Percentiles rank a stretch among this genome's conserved stretches.
Conservation (phyloP, 2,113 vertebrate species). For the Charina bottae region DNA sequence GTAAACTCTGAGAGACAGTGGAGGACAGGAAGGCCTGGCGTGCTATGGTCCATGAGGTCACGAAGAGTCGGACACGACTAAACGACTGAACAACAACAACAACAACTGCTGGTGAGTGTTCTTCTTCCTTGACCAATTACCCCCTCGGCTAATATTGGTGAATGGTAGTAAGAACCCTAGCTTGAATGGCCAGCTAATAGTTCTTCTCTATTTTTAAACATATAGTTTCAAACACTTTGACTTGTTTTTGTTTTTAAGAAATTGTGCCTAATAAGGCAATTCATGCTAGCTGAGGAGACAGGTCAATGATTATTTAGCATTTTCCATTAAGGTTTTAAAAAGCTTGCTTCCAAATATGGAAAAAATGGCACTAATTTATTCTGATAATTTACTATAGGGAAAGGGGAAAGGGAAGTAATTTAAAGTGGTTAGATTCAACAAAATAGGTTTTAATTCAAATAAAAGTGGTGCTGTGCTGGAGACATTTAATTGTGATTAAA, state of each 20-base stretch:
- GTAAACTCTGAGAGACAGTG: too few relatives aligned
- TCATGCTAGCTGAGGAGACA: neutral
- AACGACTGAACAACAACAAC: too few relatives aligned
- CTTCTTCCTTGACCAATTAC: too few relatives aligned
- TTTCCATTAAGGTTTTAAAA: neutral
- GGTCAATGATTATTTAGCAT: neutral
- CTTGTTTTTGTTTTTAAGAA: neutral
- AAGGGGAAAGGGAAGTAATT: neutral
- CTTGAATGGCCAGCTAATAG: neutral
- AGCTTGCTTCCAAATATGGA: neutral
- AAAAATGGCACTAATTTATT: neutral
- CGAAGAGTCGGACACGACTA: too few relatives aligned
- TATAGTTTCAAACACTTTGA: too few relatives aligned
- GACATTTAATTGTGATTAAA: too few relatives aligned
- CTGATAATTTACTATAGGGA: neutral
- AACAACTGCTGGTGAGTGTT: too few relatives aligned
- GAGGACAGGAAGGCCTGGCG: too few relatives aligned
- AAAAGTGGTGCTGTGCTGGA: neutral
- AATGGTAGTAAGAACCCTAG: neutral
- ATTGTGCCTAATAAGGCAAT: neutral
- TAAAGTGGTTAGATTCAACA: neutral
- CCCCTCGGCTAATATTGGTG: too few relatives aligned
- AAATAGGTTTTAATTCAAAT: neutral
- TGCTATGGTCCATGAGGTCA: too few relatives aligned
- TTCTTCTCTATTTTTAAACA: neutral